Percentiles rank a stretch among this genome's conserved stretches.
Conservation (phyloP, 2,113 vertebrate species). For the Nycticebus coucang region DNA sequence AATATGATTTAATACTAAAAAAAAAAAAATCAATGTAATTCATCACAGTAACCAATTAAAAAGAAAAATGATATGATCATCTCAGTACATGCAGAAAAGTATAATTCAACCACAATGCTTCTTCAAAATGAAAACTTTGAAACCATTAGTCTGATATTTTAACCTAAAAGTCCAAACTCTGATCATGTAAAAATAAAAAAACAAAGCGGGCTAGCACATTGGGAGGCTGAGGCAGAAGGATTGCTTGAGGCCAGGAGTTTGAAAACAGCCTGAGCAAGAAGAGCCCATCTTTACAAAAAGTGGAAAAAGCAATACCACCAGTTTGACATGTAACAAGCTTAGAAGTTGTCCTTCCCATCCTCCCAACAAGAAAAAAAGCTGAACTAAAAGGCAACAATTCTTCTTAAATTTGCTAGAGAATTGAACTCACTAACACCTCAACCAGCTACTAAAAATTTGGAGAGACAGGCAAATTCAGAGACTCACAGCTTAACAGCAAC, state of each 20-base stretch:
- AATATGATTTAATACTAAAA: neutral
- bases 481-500: neutral
- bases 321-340: neutral
- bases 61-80: neutral
- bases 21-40: neutral
- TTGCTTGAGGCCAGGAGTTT: no score
- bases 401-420: neutral
- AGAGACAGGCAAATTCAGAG: neutral
- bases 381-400: conserved; percentile 11
- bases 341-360: neutral
- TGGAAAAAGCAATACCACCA: neutral
- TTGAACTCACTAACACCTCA: neutral
- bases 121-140: conserved; percentile 31
- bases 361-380: neutral
- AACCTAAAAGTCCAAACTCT: neutral
- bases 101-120: neutral
- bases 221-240: no score
- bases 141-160: conserved; percentile 24
- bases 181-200: conserved; percentile 7
- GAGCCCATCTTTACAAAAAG: no score
- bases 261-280: no score
- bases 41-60: neutral
- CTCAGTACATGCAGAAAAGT: neutral
- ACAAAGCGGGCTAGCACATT: neutral
- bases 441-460: neutral